Evolutionary conservation across 2,113 vertebrate species (phyloP).

Genomic region (Pseudorasbora parva): DNA sequence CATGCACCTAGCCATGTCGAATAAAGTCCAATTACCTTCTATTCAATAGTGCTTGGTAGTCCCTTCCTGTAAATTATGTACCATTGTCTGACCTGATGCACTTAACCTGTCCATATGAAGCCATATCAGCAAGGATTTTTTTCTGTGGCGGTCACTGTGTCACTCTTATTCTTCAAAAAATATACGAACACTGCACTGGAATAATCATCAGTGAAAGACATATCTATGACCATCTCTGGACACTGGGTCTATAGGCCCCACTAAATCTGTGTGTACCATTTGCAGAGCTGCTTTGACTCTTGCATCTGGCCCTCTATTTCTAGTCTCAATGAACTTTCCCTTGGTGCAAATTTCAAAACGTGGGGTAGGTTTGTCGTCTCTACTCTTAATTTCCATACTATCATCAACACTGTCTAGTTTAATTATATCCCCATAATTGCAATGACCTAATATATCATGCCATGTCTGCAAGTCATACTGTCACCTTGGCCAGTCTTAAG

Average conservation of each 20-base stretch:
- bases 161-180: slow-evolving; percentile 15
- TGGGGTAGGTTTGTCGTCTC: neutral
- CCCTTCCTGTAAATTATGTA: slow-evolving; percentile 28
- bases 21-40: slow-evolving; percentile 47
- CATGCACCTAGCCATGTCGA: slow-evolving; percentile 51
- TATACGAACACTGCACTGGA: neutral
- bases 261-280: neutral
- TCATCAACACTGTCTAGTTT: neutral
- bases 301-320: neutral
- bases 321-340: neutral
- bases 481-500: too few relatives aligned
- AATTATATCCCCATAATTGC: neutral
- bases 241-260: neutral
- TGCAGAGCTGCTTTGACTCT: neutral
- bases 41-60: slow-evolving; percentile 30
- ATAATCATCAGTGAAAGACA: slow-evolving; percentile 32
- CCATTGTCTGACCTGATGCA: slow-evolving; percentile 33
- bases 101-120: slow-evolving; percentile 27
- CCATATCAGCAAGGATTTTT: slow-evolving; percentile 28
- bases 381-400: neutral
- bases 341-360: neutral
- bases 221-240: neutral
- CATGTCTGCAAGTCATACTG: neutral
- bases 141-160: neutral
- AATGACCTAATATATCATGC: neutral